These are phyloP conservation scores for Acanthurus tractus DNA, from an alignment of 2,797 vertebrate species.

Conservation along the genomic window DNA sequence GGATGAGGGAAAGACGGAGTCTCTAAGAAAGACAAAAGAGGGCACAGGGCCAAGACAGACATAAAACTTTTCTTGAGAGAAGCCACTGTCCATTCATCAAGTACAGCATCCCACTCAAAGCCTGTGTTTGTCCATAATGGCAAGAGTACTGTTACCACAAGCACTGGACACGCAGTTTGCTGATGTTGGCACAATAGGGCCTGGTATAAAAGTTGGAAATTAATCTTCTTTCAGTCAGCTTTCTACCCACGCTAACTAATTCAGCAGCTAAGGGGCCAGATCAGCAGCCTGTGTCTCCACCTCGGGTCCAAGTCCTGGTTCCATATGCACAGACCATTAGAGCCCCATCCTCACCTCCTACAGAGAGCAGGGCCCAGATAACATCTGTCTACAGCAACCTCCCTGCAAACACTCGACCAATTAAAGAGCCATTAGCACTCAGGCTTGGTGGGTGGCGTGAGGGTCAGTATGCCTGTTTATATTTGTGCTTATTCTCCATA, in stretches of 20 bases:
- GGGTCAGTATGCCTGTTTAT: slow-evolving; percentile 60
- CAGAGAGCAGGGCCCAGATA: slow-evolving; percentile 64
- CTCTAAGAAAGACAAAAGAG: slow-evolving; percentile 67
- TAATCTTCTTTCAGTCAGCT: slow-evolving; percentile 67
- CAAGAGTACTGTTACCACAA: slow-evolving; percentile 41
- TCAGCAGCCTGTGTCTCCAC: slow-evolving; percentile 62
- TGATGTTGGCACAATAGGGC: slow-evolving; percentile 60
- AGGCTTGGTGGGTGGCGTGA: slow-evolving; percentile 49
- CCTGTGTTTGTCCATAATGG: slow-evolving; percentile 52
- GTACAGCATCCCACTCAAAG: slow-evolving; percentile 54
- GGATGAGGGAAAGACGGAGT: slow-evolving; percentile 24
- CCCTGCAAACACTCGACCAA: slow-evolving; percentile 75
- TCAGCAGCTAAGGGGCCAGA: slow-evolving; percentile 67
- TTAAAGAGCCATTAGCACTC: slow-evolving; percentile 77
- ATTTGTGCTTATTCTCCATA: slow-evolving; percentile 47
- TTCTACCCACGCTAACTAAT: slow-evolving; percentile 73
- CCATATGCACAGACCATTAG: slow-evolving; percentile 70
- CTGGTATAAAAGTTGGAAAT: slow-evolving; percentile 60
- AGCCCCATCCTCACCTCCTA: slow-evolving; percentile 66
- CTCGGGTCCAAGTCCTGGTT: slow-evolving; percentile 54
- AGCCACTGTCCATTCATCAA: slow-evolving; percentile 67
- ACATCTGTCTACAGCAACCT: slow-evolving; percentile 76
- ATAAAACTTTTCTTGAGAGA: slow-evolving; percentile 61
- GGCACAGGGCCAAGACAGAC: slow-evolving; percentile 50
- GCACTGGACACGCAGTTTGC: slow-evolving; percentile 46